phyloP scores from a whole-genome alignment of 2,113 vertebrate species.

The Limanda limanda region DNA sequence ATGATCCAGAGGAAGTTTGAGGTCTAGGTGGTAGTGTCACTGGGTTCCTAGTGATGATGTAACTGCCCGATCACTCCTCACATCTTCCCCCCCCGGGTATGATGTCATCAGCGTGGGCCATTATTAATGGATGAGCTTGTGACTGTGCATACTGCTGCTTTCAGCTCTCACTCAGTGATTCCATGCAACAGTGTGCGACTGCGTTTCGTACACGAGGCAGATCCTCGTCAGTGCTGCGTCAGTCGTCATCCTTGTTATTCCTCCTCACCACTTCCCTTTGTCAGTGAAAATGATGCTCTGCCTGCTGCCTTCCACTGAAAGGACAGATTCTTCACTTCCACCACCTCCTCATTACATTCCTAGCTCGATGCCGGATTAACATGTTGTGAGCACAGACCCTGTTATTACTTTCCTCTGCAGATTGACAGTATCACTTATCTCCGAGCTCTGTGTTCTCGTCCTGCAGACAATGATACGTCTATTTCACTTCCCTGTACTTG shows the following conservation, averaged over 20 bases:
- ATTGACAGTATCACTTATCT: not conserved
- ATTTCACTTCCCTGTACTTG: not conserved
- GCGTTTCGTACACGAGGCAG: constrained; percentile 18
- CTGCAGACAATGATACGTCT: constrained; percentile 17
- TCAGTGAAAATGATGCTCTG: constrained; percentile 43
- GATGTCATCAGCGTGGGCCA: constrained; percentile 63
- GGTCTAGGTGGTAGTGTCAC: not conserved
- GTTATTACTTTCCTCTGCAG: constrained; percentile 25
- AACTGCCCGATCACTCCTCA: constrained; percentile 48
- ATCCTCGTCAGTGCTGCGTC: constrained; percentile 42
- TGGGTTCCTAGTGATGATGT: constrained; percentile 31
- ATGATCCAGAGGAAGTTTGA: not conserved
- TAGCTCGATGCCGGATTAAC: too few relatives aligned
- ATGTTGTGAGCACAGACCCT: constrained; percentile 7
- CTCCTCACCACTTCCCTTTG: constrained; percentile 51
- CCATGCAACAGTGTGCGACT: constrained; percentile 31
- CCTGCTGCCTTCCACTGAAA: too few relatives aligned
- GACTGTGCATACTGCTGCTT: constrained; percentile 26
- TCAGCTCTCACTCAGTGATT: constrained; percentile 54
- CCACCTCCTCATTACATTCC: constrained; percentile 19
- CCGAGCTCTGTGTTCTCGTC: not conserved
- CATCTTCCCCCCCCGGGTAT: constrained; percentile 23
- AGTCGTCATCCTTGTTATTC: constrained; percentile 37
- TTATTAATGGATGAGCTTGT: constrained; percentile 58
- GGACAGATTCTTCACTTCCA: too few relatives aligned